Evolutionary conservation across 1,140 invertebrate genomes (phyloP).

Genomic region (Drosophila cardini): DNA sequence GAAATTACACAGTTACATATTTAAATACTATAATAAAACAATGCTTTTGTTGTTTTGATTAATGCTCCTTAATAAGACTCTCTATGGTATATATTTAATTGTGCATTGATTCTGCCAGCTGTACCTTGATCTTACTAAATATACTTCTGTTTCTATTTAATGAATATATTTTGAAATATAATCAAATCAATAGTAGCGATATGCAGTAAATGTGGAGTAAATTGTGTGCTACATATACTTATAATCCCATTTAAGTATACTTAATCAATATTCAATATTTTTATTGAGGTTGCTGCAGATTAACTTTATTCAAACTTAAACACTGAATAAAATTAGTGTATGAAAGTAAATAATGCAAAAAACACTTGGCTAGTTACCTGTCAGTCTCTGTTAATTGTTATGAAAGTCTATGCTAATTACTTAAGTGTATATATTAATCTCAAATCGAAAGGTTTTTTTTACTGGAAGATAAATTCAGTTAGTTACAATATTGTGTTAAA

Average conservation of each 20-base stretch:
- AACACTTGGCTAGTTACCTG: not conserved
- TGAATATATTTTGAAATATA: constrained; percentile 38
- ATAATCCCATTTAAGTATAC: constrained; percentile 4
- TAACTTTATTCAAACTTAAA: not conserved
- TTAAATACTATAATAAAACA: constrained; percentile 40
- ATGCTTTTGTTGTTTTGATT: constrained; percentile 76
- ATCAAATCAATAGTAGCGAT: constrained; percentile 20
- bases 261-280: constrained; percentile 47
- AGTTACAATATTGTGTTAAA: no score
- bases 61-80: constrained; percentile 28
- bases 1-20: constrained; percentile 5
- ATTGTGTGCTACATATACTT: constrained; percentile 65
- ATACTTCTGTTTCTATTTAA: constrained; percentile 50
- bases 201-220: constrained; percentile 59
- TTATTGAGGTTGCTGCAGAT: constrained; percentile 59
- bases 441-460: no score
- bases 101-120: constrained; percentile 42
- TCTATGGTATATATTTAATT: constrained; percentile 57
- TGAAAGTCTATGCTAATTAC: constrained; percentile 3
- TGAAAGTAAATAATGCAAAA: not conserved
- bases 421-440: not conserved
- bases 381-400: not conserved
- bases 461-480: no score
- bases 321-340: not conserved
- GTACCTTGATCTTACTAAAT: constrained; percentile 77